Conservation (phyloP, 1,140 invertebrate genomes). For the Drosophila rhopaloa region DNA sequence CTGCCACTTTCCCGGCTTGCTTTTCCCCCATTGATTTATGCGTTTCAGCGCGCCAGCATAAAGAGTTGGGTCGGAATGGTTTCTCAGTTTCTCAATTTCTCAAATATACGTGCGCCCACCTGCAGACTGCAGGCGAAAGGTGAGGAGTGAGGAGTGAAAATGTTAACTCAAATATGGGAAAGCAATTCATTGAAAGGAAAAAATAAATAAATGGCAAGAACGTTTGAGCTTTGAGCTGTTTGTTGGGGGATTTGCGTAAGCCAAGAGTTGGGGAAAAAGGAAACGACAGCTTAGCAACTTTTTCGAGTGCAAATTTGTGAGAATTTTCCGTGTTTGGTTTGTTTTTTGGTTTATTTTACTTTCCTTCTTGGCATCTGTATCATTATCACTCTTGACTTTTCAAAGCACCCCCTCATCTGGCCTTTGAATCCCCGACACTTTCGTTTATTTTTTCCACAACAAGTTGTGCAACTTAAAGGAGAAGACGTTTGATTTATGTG, state of each 20-base stretch:
- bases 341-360: conserved; percentile 26
- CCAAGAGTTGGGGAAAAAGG: conserved; percentile 33
- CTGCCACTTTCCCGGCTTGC: conserved; percentile 41
- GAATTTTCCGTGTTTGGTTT: conserved; percentile 31
- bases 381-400: conserved; percentile 50
- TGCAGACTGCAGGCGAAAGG: conserved; percentile 31
- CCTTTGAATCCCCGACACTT: background rate
- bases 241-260: conserved; percentile 51
- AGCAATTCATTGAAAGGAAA: conserved; percentile 46
- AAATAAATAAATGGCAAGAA: conserved; percentile 44
- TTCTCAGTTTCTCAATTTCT: conserved; percentile 12
- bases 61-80: conserved; percentile 42
- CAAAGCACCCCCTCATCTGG: conserved; percentile 12
- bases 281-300: conserved; percentile 55
- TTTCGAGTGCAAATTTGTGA: conserved; percentile 58
- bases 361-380: conserved; percentile 40
- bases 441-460: background rate
- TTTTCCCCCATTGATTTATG: conserved; percentile 57
- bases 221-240: conserved; percentile 47
- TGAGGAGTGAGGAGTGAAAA: conserved; percentile 25
- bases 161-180: conserved; percentile 56
- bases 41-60: conserved; percentile 59
- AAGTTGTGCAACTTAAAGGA: conserved; percentile 2
- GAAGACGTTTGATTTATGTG: conserved; percentile 12
- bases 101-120: conserved; percentile 19